phyloP scores from a whole-genome alignment of 2,113 vertebrate genomes.

The Eulemur macaco region DNA sequence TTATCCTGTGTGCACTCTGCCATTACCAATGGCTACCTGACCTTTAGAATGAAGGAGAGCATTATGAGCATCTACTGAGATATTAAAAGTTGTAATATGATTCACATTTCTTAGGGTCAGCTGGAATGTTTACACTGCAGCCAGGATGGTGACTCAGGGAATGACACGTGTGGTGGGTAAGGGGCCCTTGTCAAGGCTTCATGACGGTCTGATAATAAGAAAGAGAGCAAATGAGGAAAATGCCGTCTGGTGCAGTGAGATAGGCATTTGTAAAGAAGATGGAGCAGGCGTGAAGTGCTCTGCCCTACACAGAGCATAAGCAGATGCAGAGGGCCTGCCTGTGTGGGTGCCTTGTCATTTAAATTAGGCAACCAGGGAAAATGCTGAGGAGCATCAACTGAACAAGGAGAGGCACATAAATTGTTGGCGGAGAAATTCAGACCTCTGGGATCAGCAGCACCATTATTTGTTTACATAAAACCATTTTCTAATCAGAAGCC shows the following conservation, averaged over 20 bases:
- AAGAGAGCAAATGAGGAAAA: conserved; percentile 48
- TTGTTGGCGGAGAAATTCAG: background rate
- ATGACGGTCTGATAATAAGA: conserved; percentile 21
- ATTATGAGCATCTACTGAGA: background rate
- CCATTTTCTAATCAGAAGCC: conserved; percentile 1
- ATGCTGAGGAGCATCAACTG: background rate
- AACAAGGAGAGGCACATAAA: background rate
- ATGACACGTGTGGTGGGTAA: background rate
- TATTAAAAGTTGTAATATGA: conserved; percentile 27
- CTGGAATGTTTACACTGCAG: conserved; percentile 23
- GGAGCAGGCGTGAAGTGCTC: background rate
- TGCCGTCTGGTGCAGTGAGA: background rate
- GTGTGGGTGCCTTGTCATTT: background rate
- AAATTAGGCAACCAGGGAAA: conserved; percentile 42
- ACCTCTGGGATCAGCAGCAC: background rate
- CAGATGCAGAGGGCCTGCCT: background rate
- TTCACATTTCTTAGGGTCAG: conserved; percentile 2
- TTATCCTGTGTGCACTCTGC: conserved; percentile 49
- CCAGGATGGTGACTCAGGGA: background rate
- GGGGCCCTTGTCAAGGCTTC: conserved; percentile 21
- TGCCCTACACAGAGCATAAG: background rate
- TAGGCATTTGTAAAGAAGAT: conserved; percentile 24
- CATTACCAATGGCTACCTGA: conserved; percentile 48
- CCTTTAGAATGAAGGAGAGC: conserved; percentile 61
- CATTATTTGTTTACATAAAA: background rate